These are phyloP conservation scores for Poicephalus gulielmi DNA, from an alignment of 2,113 vertebrate genomes.

Conservation along the genomic window DNA sequence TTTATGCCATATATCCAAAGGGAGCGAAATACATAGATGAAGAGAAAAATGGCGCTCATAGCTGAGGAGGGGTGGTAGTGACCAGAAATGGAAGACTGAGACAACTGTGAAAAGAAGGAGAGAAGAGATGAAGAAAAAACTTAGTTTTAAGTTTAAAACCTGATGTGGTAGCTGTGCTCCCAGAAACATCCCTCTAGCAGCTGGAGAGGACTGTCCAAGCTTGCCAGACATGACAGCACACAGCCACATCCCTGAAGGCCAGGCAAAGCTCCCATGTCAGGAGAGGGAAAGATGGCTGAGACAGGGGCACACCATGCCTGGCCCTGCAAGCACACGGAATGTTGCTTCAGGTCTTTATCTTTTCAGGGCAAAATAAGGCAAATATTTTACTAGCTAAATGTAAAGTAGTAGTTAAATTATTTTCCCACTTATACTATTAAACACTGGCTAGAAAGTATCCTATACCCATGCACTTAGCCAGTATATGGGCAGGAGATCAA, in stretches of 20 bases:
- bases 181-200: not conserved
- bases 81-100: not conserved
- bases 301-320: fast-evolving
- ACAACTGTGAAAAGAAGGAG: not conserved
- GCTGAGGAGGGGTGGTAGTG: not conserved
- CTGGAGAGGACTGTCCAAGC: not conserved
- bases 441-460: not conserved
- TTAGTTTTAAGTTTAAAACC: not conserved
- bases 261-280: fast-evolving
- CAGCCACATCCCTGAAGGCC: not conserved
- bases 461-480: not conserved
- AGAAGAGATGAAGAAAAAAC: not conserved
- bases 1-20: not conserved
- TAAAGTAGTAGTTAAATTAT: not conserved
- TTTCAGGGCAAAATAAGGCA: not conserved
- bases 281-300: not conserved
- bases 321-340: not conserved
- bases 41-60: not conserved
- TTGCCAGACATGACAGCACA: not conserved
- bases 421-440: not conserved
- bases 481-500: not conserved
- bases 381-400: not conserved
- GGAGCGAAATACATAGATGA: not conserved
- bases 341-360: not conserved
- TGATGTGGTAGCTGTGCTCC: not conserved